phyloP scores from a whole-genome alignment of 2,797 vertebrate genomes.

The Protonibea diacanthus region DNA sequence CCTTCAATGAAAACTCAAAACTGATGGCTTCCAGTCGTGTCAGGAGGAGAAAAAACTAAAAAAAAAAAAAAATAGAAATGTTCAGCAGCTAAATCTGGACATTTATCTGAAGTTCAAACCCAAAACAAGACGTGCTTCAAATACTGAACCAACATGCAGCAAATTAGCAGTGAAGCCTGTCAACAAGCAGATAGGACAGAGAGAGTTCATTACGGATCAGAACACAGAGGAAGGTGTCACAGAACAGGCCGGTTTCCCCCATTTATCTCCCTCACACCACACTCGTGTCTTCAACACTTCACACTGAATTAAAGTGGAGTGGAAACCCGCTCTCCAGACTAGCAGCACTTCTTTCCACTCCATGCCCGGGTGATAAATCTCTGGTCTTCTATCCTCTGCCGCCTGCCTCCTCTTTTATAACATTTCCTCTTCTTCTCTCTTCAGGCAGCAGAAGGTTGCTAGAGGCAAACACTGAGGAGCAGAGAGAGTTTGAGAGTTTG shows the following conservation, averaged over 20 bases:
- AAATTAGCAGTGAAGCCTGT: conserved; percentile 21
- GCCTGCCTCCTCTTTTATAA: conserved; percentile 43
- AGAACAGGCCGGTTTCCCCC: conserved; percentile 53
- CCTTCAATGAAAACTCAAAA: conserved; percentile 23
- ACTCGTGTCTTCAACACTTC: conserved; percentile 70
- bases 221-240: conserved; percentile 46
- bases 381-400: conserved; percentile 31
- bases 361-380: conserved; percentile 67
- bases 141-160: conserved; percentile 24
- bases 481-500: background rate
- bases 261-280: conserved; percentile 62
- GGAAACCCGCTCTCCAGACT: conserved; percentile 67
- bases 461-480: background rate
- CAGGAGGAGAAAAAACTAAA: background rate
- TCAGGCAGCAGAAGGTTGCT: conserved; percentile 1
- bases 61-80: background rate
- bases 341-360: conserved; percentile 72
- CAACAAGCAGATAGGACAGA: conserved; percentile 21
- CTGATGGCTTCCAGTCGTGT: conserved; percentile 13
- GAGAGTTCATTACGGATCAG: conserved; percentile 40
- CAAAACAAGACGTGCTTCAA: conserved; percentile 17
- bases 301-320: conserved; percentile 75
- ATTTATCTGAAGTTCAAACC: conserved; percentile 7
- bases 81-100: background rate
- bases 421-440: conserved; percentile 10